Conservation (phyloP, 2,888 invertebrate genomes). For the Amblyjoppa fuscipennis region DNA sequence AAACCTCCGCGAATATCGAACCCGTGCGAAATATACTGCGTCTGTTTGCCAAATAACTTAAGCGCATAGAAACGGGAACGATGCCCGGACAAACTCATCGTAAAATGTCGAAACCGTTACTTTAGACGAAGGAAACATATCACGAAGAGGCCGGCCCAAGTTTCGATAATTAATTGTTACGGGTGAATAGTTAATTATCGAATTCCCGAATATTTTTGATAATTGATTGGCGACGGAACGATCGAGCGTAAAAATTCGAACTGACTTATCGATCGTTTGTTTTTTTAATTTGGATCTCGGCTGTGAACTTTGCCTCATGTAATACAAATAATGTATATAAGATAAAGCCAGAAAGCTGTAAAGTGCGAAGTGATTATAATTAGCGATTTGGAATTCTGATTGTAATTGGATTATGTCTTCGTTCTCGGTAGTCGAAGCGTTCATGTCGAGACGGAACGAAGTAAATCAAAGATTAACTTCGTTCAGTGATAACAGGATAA, state of each 20-base stretch:
- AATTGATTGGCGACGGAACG: not conserved
- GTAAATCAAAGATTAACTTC: no score
- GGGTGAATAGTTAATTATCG: not conserved
- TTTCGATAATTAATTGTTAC: constrained; percentile 1
- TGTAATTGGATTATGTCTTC: no score
- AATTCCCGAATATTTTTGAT: not conserved
- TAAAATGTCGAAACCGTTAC: constrained; percentile 24
- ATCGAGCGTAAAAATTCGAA: not conserved
- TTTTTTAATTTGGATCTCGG: not conserved
- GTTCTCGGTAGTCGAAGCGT: no score
- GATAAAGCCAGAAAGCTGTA: no score
- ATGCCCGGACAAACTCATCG: not conserved
- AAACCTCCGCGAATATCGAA: constrained; percentile 18
- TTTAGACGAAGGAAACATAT: not conserved
- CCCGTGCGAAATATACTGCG: constrained; percentile 22
- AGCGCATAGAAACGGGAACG: not conserved
- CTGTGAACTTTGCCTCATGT: no score
- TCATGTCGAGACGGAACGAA: no score
- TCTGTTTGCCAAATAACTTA: constrained; percentile 32
- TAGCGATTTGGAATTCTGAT: no score
- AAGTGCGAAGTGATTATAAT: no score
- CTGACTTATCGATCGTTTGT: not conserved
- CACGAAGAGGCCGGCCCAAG: not conserved
- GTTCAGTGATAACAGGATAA: no score
- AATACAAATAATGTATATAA: no score